Percentiles rank a stretch among this genome's conserved stretches.
These are phyloP conservation scores for Cacoxenus indagator DNA, from an alignment of 2,888 invertebrate species.

Conservation along the genomic window DNA sequence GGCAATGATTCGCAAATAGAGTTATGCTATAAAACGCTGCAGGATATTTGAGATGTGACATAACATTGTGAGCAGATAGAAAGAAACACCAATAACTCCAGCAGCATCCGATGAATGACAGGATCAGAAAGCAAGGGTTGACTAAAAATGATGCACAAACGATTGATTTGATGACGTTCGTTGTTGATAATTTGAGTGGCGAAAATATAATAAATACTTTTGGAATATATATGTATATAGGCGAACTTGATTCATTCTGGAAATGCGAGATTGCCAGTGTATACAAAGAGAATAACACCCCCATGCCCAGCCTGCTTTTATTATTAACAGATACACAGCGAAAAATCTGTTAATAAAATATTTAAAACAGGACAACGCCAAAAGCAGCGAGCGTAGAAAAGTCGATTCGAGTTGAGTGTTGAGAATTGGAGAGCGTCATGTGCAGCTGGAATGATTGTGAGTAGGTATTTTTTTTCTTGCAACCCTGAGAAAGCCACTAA, in stretches of 20 bases:
- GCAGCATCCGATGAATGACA: no score
- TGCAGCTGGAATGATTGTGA: constrained; percentile 20
- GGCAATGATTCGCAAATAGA: no score
- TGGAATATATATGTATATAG: no score
- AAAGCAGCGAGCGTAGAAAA: neutral
- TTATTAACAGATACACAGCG: constrained; percentile 22
- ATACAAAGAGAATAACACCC: neutral
- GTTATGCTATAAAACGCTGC: no score
- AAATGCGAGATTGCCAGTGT: neutral
- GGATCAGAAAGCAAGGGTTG: neutral
- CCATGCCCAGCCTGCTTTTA: neutral
- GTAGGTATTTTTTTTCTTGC: neutral
- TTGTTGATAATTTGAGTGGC: no score
- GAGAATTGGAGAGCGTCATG: neutral
- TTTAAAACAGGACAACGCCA: constrained; percentile 26
- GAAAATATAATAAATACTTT: no score
- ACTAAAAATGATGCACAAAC: no score
- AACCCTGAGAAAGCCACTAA: neutral
- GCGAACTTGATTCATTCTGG: no score
- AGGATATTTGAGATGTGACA: no score
- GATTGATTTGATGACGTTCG: no score
- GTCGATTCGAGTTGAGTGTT: neutral
- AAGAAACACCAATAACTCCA: no score
- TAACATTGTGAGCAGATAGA: neutral
- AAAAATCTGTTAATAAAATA: constrained; percentile 25